Conservation (phyloP, 2,888 invertebrate species). For the Leucozona laternaria region DNA sequence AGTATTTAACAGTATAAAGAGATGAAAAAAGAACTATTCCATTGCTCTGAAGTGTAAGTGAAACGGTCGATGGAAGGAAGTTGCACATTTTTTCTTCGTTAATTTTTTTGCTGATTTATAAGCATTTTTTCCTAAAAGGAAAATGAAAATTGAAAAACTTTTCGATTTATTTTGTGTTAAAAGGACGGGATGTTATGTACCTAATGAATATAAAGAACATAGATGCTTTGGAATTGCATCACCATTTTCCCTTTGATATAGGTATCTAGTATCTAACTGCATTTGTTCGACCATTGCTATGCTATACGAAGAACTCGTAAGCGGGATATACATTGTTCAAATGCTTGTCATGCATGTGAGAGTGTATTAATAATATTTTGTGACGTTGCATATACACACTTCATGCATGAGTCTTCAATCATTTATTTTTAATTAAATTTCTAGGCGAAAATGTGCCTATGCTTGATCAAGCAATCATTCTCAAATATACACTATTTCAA, state of each 20-base stretch:
- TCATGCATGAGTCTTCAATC: too few relatives aligned
- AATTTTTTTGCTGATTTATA: neutral
- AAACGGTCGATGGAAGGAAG: neutral
- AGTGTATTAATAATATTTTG: too few relatives aligned
- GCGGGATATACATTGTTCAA: too few relatives aligned
- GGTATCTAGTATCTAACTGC: neutral
- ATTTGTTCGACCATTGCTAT: neutral
- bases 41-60: conserved; percentile 3
- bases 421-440: too few relatives aligned
- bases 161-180: neutral
- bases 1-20: neutral
- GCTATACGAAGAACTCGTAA: neutral
- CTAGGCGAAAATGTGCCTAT: too few relatives aligned
- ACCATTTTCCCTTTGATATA: neutral
- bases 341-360: too few relatives aligned
- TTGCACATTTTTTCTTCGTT: conserved; percentile 6
- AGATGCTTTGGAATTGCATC: neutral
- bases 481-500: too few relatives aligned
- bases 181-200: neutral
- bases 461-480: too few relatives aligned
- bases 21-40: neutral
- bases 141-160: conserved; percentile 16
- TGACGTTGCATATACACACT: too few relatives aligned
- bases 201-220: neutral
- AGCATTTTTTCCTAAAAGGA: neutral